phyloP scores from a whole-genome alignment of 2,113 vertebrate species.

The Verasper variegatus region DNA sequence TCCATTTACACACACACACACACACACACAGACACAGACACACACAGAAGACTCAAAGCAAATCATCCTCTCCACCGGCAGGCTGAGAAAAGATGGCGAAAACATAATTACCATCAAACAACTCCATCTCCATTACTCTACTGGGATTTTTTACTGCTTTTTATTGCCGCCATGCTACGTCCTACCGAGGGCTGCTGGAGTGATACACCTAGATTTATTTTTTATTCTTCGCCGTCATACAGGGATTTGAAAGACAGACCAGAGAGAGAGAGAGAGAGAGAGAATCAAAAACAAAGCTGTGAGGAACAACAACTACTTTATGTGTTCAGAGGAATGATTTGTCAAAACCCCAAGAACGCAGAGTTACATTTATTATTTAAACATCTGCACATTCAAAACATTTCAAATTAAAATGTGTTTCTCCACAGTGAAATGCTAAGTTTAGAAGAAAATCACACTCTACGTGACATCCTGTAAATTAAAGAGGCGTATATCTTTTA shows the following conservation, averaged over 20 bases:
- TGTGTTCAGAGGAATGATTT: background rate
- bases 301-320: background rate
- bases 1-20: constrained; percentile 49
- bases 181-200: constrained; percentile 28
- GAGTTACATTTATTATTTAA: background rate
- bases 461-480: background rate
- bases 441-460: background rate
- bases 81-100: constrained; percentile 48
- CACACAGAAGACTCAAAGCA: constrained; percentile 37
- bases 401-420: constrained; percentile 17
- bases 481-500: background rate
- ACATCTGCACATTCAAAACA: background rate
- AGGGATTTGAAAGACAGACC: constrained; percentile 4
- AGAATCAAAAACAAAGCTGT: constrained; percentile 4
- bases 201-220: constrained; percentile 41
- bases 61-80: constrained; percentile 53
- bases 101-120: constrained; percentile 76
- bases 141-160: constrained; percentile 64
- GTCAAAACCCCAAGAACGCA: background rate
- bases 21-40: constrained; percentile 42
- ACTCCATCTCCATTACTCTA: constrained; percentile 65
- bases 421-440: background rate
- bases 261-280: background rate
- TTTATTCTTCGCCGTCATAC: constrained; percentile 32
- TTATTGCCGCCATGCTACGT: constrained; percentile 64